Percentiles rank a stretch among this genome's conserved stretches.
Conservation (phyloP, 1,140 invertebrate genomes). For the Platorchestia sp. region DNA sequence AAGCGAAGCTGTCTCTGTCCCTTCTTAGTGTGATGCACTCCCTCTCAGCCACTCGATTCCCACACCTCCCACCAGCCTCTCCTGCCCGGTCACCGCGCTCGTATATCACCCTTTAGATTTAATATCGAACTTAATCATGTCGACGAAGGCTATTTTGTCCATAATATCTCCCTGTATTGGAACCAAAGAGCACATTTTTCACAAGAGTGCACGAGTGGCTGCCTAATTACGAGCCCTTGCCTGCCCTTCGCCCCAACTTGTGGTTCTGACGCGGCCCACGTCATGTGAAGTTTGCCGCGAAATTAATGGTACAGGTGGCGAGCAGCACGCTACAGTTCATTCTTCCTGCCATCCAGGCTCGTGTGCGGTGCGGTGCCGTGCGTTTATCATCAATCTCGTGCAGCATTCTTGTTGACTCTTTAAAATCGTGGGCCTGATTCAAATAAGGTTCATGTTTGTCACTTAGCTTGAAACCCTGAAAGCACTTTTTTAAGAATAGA, state of each 20-base stretch:
- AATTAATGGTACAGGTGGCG: too few relatives aligned
- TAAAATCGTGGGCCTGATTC: too few relatives aligned
- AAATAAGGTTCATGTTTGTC: too few relatives aligned
- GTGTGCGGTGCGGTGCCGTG: too few relatives aligned
- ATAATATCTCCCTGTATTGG: background rate
- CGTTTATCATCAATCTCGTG: too few relatives aligned
- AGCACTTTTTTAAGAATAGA: too few relatives aligned
- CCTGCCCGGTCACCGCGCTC: background rate
- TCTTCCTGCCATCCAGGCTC: too few relatives aligned
- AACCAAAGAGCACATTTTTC: background rate
- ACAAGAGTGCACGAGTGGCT: background rate
- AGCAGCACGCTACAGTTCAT: too few relatives aligned
- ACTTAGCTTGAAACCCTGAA: too few relatives aligned
- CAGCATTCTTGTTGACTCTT: too few relatives aligned
- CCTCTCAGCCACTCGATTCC: background rate
- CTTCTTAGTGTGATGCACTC: background rate
- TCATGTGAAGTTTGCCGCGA: too few relatives aligned
- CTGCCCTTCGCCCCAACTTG: background rate
- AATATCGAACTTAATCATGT: slow-evolving; percentile 10
- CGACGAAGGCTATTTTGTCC: background rate
- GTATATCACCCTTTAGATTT: slow-evolving; percentile 9
- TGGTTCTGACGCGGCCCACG: too few relatives aligned
- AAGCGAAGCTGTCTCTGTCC: background rate
- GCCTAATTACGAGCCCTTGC: background rate
- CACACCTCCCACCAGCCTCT: background rate